These are phyloP conservation scores for Euphydryas editha DNA, from an alignment of 2,888 invertebrate genomes.

Conservation along the genomic window DNA sequence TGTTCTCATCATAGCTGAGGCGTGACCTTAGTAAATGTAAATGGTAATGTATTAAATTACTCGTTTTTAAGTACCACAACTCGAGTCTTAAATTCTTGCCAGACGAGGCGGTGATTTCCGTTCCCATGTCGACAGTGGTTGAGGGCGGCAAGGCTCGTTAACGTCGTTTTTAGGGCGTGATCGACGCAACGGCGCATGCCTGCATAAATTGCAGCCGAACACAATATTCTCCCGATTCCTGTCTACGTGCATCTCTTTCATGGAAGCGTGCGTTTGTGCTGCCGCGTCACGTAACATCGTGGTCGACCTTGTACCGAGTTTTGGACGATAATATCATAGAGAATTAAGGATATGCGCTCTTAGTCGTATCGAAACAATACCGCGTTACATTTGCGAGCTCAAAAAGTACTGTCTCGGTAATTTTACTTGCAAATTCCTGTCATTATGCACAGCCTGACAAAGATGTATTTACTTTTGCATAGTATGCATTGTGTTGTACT, in stretches of 20 bases:
- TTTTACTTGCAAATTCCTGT: conserved; percentile 79
- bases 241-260: conserved; percentile 48
- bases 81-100: conserved; percentile 38
- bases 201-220: conserved; percentile 74
- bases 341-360: conserved; percentile 44
- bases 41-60: conserved; percentile 18
- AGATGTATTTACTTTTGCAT: conserved; percentile 76
- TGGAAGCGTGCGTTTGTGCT: conserved; percentile 37
- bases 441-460: conserved; percentile 75
- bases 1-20: background rate
- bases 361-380: conserved; percentile 62
- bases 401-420: conserved; percentile 69
- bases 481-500: conserved; percentile 67
- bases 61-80: conserved; percentile 14
- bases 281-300: conserved; percentile 41
- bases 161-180: conserved; percentile 79
- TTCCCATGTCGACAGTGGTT: conserved; percentile 63
- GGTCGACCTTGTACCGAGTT: conserved; percentile 66
- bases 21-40: conserved; percentile 6
- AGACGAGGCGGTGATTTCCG: conserved; percentile 62
- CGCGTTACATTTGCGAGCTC: conserved; percentile 71
- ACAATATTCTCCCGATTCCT: conserved; percentile 57
- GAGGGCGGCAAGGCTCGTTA: conserved; percentile 66
- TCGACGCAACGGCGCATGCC: conserved; percentile 76
- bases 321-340: conserved; percentile 50